Base-by-base conservation (phyloP, 2,888 invertebrate genomes). In the Ophion costatus region DNA sequence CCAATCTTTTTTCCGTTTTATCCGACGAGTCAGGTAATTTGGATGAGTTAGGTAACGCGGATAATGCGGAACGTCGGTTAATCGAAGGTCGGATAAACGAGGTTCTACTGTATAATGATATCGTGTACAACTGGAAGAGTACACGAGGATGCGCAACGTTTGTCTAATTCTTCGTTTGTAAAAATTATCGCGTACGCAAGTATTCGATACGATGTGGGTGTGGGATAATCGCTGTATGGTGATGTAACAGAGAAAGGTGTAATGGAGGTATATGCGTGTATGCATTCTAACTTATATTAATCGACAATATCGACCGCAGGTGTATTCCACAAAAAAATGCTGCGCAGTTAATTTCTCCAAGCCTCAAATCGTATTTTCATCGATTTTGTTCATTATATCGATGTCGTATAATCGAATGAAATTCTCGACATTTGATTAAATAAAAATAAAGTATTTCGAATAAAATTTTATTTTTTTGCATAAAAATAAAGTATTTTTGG, bases 201-300 rank as follows among this genome's bases (percentile, higher is more conserved):
- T 56, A 59, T 20, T 61, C 38, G 70, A 73, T 56, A 38, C 20
- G 63, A 64, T 64, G 61, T 67, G 42, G 73, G 77, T 56, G 84
- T 75, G 73, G 61, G 73, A 77, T 63, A 67, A 77, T 84, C 29
- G 24, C 20, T 17, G 67, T 74, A 63, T 67, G 17, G 63, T 84
- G 77, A 67, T 61, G 69, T 77, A 80, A 84, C 76, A 76, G 76
- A 38, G 80, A 84, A 80, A 84, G 80, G 80, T 59, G 63, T 61
- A 51, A 71, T 75, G 59, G 11, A 79, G 63, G 59, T 56, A 77
- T 63, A 71, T 33, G 71, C 69, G 38, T 33, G 51, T 61, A 77
- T 59, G 57, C 74, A 76, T 80, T 78, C 45, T 29, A 59, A 42
- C 22, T 59, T 59, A 69, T 63, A 22, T 63, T 63, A 56, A 76